phyloP scores from a whole-genome alignment of 2,113 vertebrate genomes.

The Tragelaphus scriptus region DNA sequence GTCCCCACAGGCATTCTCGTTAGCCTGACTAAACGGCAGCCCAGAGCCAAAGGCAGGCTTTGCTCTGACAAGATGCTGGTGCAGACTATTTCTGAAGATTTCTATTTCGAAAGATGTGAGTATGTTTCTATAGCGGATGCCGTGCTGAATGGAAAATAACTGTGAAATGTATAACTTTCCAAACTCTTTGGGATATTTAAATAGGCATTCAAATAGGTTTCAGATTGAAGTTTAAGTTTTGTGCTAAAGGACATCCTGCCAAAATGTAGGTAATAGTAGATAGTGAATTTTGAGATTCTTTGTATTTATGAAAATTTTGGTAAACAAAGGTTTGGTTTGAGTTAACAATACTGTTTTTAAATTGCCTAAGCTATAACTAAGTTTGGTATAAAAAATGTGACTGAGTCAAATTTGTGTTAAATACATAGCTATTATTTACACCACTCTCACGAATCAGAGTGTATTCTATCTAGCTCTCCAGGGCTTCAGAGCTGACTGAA shows the following conservation, averaged over 20 bases:
- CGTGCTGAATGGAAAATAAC: background rate
- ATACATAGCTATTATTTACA: background rate
- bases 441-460: background rate
- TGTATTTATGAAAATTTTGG: background rate
- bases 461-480: background rate
- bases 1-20: background rate
- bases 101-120: background rate
- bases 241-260: background rate
- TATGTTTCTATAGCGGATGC: background rate
- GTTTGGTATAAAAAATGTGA: background rate
- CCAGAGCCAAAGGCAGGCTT: background rate
- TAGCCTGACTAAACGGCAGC: background rate
- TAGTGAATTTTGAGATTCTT: background rate
- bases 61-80: background rate
- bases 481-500: background rate
- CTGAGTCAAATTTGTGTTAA: background rate
- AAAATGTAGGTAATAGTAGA: background rate
- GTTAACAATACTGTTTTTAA: conserved; percentile 1
- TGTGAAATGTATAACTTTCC: background rate
- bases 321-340: background rate
- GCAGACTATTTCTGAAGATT: background rate
- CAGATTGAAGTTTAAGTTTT: background rate
- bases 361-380: background rate
- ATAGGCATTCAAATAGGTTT: background rate
- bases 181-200: background rate